Evolutionary conservation across 2,888 invertebrate genomes (phyloP), one percentile per base, ranked within the genome.

Genomic region (Drymonia ruficornis): DNA sequence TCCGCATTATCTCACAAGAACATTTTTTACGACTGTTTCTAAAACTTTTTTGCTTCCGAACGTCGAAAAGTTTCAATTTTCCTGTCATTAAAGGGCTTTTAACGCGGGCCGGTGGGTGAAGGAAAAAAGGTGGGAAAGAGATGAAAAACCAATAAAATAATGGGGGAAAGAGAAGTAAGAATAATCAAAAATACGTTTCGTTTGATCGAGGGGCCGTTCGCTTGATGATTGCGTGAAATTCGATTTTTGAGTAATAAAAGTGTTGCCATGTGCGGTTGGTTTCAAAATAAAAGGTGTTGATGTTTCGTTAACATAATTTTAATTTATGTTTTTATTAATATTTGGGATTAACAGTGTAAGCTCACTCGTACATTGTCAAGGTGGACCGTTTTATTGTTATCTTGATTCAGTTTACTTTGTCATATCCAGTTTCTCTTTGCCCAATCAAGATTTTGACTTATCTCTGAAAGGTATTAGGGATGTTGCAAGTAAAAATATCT

Each of bases 41-140:
- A 65, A 78, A 83, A 71, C 51, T 75, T 85, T 86, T 83, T 86
- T 84, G 76, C 76, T 60, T 48, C 68, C 66, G 70, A 77, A 70
- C 76, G 76, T 66, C 76, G 76, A 75, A 80, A 68, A 89, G 80
- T 90, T 90, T 86, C 88, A 86, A 87, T 89, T 89, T 87, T 88
- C 88, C 89, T 86, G 88, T 87, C 90, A 90, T 91, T 89, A 90
- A 85, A 86, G 80, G 74, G 67, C 80, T 83, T 74, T 89, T 86
- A 87, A 80, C 84, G 81, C 47, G 47, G 47, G 34, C 70, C 65
- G 67, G 66, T 66, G 68, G 65, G 69, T 59, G 67, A 53, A 69
- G 62, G 65, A 74, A 74, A 70, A 77, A 77, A 67, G 63, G 70
- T 56, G 61, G 48, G 70, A 73, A 46, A 65, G 71, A 66, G 77